Evolutionary conservation across 2,113 vertebrate genomes (phyloP).

Genomic region (Xenopus tropicalis): DNA sequence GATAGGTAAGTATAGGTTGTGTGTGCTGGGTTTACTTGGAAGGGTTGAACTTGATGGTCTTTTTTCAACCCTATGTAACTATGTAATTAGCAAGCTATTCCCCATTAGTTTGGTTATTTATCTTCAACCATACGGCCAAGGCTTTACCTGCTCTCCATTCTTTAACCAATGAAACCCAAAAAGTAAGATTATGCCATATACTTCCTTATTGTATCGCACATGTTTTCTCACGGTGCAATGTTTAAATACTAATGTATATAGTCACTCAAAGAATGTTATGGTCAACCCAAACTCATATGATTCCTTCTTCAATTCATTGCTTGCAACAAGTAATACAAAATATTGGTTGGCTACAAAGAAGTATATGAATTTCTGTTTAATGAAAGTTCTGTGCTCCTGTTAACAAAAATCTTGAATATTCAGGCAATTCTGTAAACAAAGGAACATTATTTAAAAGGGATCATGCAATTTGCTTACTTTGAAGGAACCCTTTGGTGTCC

Average conservation of each 20-base stretch:
- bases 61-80: too few species aligned
- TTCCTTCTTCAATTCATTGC: background rate
- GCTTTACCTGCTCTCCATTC: too few species aligned
- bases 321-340: background rate
- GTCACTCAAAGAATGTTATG: background rate
- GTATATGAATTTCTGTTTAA: background rate
- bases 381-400: background rate
- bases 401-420: background rate
- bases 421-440: background rate
- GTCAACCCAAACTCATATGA: background rate
- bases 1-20: too few species aligned
- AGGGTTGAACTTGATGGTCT: too few species aligned
- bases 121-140: too few species aligned
- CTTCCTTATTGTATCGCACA: too few species aligned
- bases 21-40: too few species aligned
- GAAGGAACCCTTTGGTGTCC: background rate
- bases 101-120: too few species aligned
- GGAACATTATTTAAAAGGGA: background rate
- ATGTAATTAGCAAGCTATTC: too few species aligned
- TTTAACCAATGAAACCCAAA: too few species aligned
- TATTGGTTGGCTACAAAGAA: background rate
- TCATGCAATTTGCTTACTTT: background rate
- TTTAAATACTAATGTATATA: background rate
- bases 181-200: too few species aligned
- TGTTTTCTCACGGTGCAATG: too few species aligned